phyloP scores from a whole-genome alignment of 1,140 invertebrate genomes.

The Harpegnathos saltator region DNA sequence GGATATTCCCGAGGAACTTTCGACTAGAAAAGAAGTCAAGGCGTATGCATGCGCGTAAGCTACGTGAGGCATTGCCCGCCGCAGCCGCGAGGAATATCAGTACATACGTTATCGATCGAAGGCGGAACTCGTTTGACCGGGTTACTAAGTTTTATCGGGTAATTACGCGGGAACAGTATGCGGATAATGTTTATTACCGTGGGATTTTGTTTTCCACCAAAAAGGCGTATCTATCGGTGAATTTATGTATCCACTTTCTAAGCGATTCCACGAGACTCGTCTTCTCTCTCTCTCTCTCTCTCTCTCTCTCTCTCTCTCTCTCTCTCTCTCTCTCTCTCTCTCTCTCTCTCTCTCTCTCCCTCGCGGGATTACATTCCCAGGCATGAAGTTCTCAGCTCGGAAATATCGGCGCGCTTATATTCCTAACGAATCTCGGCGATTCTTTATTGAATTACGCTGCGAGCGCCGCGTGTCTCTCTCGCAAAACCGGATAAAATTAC shows the following conservation, averaged over 20 bases:
- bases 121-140: conserved; percentile 39
- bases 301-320: neutral
- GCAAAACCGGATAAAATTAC: neutral
- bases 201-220: conserved; percentile 10
- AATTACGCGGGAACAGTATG: conserved; percentile 21
- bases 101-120: conserved; percentile 13
- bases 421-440: neutral
- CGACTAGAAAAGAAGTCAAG: conserved; percentile 5
- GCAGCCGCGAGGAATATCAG: conserved; percentile 3
- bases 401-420: neutral
- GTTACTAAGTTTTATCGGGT: conserved; percentile 33
- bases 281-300: neutral
- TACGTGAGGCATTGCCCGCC: neutral
- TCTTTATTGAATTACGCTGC: neutral
- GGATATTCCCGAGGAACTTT: conserved; percentile 6
- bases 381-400: neutral
- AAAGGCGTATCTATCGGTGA: neutral
- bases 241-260: conserved; percentile 22
- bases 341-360: neutral
- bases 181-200: conserved; percentile 30
- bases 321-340: too few species aligned
- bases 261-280: neutral
- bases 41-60: neutral
- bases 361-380: conserved; percentile 1
- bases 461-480: too few species aligned